Evolutionary conservation across 2,113 vertebrate species (phyloP).

Genomic region (Gymnobelideus leadbeateri): DNA sequence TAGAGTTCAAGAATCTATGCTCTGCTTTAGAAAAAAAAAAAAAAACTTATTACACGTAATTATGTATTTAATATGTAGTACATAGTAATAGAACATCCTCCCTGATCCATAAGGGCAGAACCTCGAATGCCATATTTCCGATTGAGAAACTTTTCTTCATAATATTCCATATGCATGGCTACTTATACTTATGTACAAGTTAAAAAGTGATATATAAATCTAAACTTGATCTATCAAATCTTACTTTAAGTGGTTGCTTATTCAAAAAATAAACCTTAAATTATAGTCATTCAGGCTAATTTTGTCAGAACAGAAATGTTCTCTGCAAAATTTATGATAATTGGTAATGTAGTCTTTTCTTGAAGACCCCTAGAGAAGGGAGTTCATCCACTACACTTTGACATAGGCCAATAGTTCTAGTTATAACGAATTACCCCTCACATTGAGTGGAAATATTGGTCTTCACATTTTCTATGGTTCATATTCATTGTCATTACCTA

Average conservation of each 20-base stretch:
- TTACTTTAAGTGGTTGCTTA: background rate
- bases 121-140: background rate
- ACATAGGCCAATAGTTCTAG: background rate
- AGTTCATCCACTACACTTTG: background rate
- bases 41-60: background rate
- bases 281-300: background rate
- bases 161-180: background rate
- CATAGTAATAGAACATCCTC: background rate
- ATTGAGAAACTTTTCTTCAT: background rate
- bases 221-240: background rate
- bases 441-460: background rate
- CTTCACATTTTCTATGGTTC: background rate
- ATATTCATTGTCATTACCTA: background rate
- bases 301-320: background rate
- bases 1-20: background rate
- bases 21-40: background rate
- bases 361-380: background rate
- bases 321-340: background rate
- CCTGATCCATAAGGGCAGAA: background rate
- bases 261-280: background rate
- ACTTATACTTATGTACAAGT: background rate
- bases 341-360: background rate
- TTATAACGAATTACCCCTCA: background rate
- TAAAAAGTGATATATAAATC: background rate
- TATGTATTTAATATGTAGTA: background rate